These are phyloP conservation scores for Ctena decussata DNA, from an alignment of 2,888 invertebrate species.

Conservation along the genomic window DNA sequence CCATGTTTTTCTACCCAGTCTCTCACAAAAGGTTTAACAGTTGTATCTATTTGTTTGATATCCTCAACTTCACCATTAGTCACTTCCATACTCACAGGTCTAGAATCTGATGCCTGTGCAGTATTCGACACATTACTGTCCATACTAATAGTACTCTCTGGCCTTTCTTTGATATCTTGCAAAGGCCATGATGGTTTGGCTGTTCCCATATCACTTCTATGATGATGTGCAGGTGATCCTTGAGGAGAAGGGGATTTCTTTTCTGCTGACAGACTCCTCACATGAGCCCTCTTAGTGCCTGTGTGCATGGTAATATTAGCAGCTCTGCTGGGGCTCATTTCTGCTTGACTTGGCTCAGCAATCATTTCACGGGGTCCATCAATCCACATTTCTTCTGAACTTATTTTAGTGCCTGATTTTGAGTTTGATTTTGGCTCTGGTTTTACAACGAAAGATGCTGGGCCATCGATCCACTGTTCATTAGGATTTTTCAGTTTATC, in stretches of 20 bases:
- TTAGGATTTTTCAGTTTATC: conserved; percentile 68
- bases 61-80: conserved; percentile 62
- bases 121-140: conserved; percentile 76
- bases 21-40: conserved; percentile 82
- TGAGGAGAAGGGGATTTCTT: conserved; percentile 55
- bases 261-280: conserved; percentile 49
- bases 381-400: conserved; percentile 89
- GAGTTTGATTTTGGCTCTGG: conserved; percentile 56
- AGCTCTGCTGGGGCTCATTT: conserved; percentile 59
- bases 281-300: conserved; percentile 60
- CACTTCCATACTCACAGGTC: conserved; percentile 74
- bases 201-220: conserved; percentile 24
- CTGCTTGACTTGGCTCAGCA: conserved; percentile 57
- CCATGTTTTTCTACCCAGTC: conserved; percentile 85
- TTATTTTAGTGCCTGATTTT: conserved; percentile 90
- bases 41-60: conserved; percentile 54
- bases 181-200: conserved; percentile 61
- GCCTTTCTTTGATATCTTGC: conserved; percentile 72
- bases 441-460: conserved; percentile 86
- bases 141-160: conserved; percentile 77
- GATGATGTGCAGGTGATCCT: conserved; percentile 49
- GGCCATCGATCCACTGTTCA: conserved; percentile 99
- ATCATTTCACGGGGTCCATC: conserved; percentile 86
- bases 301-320: conserved; percentile 62
- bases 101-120: conserved; percentile 76